Conservation (phyloP, 2,113 vertebrate genomes). For the Crotalus horridus region DNA sequence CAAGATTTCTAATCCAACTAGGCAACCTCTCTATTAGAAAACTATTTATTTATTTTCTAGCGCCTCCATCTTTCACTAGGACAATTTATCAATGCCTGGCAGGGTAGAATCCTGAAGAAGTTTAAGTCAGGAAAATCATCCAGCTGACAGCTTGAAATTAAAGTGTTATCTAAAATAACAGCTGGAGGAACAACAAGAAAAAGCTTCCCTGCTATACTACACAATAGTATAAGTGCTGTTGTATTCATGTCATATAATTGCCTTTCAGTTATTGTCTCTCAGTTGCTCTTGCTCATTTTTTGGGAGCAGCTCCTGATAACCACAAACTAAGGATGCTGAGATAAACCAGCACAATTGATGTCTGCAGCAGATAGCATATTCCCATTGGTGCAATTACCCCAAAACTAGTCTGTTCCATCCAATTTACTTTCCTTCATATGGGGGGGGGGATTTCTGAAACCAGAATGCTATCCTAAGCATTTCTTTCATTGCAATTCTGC, state of each 20-base stretch:
- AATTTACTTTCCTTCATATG: background rate
- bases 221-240: background rate
- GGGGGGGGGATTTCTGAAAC: background rate
- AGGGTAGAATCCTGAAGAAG: background rate
- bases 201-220: background rate
- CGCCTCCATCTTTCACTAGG: background rate
- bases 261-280: background rate
- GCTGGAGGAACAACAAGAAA: background rate
- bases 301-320: background rate
- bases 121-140: background rate
- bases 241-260: too few relatives aligned
- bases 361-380: background rate
- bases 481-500: background rate
- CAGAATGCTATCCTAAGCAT: background rate
- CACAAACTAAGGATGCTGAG: background rate
- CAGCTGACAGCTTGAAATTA: background rate
- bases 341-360: background rate
- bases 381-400: background rate
- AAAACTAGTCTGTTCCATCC: background rate
- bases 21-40: background rate
- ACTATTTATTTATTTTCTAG: background rate
- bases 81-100: background rate
- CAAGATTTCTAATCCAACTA: background rate
- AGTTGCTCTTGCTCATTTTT: background rate
- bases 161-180: background rate